Evolutionary conservation across 2,888 invertebrate genomes (phyloP), one percentile per base, ranked within the genome.

Genomic region (Ophioninae sp.): DNA sequence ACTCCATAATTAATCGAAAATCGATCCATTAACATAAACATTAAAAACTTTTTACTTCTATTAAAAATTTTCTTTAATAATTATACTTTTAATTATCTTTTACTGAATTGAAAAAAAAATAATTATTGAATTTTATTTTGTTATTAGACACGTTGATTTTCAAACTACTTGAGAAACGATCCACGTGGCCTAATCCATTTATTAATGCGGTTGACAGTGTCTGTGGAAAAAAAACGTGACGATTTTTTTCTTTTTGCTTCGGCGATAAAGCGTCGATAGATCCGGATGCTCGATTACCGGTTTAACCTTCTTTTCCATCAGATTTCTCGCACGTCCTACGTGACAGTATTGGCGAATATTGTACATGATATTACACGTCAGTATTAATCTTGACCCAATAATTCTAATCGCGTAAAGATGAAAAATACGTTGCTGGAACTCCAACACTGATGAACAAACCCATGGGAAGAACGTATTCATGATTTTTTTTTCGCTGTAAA

Each of bases 351-450:
- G 22, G 10, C 56, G 56, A 56, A 65, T 56, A 39, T 59, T n/a
- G 44, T 17, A 39, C 20, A 67, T n/a, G 37, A 65, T 56, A 30
- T 64, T 51, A 58, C 56, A 13, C 58, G 65, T 39, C 37, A n/a
- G 39, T 22, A 22, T 67, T 75, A 76, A 76, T 68, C 76, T 76
- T 76, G 76, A 76, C 76, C 76, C 59, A 41, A 68, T 76, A 68
- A 68, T 76, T 76, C 23, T 68, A 59, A 68, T 76, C 51, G 63
- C 44, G 30, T 64, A 51, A 64, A 22, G n/a, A 9, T 22, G 67
- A 68, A 65, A 75, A 65, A 74, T n/a, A 64, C 17, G 13, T 64
- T 41, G 17, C 44, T 65, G 22, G 44, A 44, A 23, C 20, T 39
- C 51, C 6, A 51, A 23, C n/a, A 58, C n/a, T 30, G 37, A 58